These are phyloP conservation scores for Nerophis ophidion DNA, from an alignment of 2,113 vertebrate genomes.

Conservation along the genomic window DNA sequence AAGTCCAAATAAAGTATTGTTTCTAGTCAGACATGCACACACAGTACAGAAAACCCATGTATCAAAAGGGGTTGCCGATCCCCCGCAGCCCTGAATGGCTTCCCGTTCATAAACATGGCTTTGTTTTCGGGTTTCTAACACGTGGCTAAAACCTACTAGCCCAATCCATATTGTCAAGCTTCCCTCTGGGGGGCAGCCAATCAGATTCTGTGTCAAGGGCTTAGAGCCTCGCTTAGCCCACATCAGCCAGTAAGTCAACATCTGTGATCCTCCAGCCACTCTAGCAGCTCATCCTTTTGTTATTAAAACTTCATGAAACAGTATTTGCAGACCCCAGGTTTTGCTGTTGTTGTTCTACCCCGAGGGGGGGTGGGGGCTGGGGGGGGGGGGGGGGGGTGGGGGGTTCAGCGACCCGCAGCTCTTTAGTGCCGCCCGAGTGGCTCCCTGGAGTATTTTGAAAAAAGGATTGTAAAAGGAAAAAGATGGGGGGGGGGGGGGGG, in stretches of 20 bases:
- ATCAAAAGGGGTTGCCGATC: background rate
- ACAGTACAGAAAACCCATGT: too few species aligned
- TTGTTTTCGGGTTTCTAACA: conserved; percentile 20
- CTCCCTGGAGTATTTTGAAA: too few species aligned
- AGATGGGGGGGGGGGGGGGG: too few species aligned
- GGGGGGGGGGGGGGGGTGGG: too few species aligned
- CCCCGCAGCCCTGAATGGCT: background rate
- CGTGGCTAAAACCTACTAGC: conserved; percentile 5
- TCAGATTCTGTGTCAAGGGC: conserved; percentile 6
- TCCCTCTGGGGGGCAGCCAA: conserved; percentile 1
- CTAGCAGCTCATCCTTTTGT: background rate
- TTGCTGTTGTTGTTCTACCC: too few species aligned
- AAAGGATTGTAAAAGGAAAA: too few species aligned
- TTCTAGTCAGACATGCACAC: background rate
- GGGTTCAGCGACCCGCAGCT: too few species aligned
- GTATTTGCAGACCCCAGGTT: too few species aligned
- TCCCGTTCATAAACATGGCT: background rate
- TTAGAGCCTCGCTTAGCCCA: background rate
- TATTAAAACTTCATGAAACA: too few species aligned
- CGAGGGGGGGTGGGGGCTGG: too few species aligned
- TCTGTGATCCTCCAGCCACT: background rate
- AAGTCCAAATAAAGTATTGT: too few species aligned
- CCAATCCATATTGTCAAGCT: conserved; percentile 3
- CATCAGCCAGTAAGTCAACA: background rate
- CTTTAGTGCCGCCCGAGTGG: too few species aligned